Evolutionary conservation across 1,140 invertebrate species (phyloP).

Genomic region (Hestina assimilis): DNA sequence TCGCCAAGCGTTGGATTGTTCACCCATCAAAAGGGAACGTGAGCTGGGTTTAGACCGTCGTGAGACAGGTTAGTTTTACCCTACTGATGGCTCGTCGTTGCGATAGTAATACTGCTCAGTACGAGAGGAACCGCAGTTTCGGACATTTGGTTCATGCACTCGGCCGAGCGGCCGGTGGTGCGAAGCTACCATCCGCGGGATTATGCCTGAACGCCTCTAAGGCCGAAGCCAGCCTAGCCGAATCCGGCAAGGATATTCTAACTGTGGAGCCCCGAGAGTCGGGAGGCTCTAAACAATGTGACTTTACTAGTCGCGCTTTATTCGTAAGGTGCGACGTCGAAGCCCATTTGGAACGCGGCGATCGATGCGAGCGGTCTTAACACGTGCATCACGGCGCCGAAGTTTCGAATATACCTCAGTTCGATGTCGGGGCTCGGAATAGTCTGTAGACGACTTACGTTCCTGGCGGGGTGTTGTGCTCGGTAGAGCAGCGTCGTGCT

Average conservation of each 20-base stretch:
- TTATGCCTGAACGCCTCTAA: slow-evolving; percentile 92
- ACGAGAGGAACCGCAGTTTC: slow-evolving; percentile 85
- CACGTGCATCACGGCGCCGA: slow-evolving; percentile 69
- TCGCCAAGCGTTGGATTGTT: slow-evolving; percentile 91
- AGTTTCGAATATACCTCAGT: slow-evolving; percentile 66
- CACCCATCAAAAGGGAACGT: slow-evolving; percentile 86
- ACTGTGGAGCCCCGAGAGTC: too few species aligned
- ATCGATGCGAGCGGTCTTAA: slow-evolving; percentile 52
- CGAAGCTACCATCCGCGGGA: slow-evolving; percentile 90
- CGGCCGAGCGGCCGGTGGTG: slow-evolving; percentile 82
- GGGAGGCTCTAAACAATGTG: too few species aligned
- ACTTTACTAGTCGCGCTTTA: slow-evolving; percentile 82
- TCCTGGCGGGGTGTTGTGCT: slow-evolving; percentile 81
- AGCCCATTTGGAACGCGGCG: slow-evolving; percentile 86
- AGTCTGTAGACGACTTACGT: slow-evolving; percentile 77
- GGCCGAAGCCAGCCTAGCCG: slow-evolving; percentile 84
- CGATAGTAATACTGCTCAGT: slow-evolving; percentile 80
- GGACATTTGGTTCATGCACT: slow-evolving; percentile 86
- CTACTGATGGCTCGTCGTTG: slow-evolving; percentile 73
- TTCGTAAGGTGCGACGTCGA: slow-evolving; percentile 90
- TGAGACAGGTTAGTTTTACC: slow-evolving; percentile 89
- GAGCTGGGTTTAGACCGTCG: slow-evolving; percentile 90
- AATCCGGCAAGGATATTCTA: too few species aligned
- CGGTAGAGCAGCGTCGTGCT: slow-evolving; percentile 80
- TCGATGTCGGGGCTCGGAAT: slow-evolving; percentile 70